Percentiles rank a stretch among this genome's conserved stretches.
phyloP scores from a whole-genome alignment of 2,797 vertebrate genomes.

The Intellagama lesueurii region DNA sequence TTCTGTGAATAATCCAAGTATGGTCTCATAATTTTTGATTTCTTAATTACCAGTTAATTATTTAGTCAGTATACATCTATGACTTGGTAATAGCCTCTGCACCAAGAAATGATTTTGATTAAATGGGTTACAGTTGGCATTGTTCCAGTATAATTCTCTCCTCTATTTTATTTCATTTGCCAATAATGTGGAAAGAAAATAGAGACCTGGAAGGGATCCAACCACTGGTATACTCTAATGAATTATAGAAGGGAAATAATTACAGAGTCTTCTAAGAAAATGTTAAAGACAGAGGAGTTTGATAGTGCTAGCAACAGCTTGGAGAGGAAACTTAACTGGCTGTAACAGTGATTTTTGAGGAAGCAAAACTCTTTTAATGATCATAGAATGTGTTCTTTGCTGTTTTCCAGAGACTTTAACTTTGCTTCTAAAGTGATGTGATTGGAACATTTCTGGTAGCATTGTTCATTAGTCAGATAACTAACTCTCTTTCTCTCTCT shows the following conservation, averaged over 20 bases:
- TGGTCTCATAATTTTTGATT: conserved; percentile 51
- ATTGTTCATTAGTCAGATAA: conserved; percentile 34
- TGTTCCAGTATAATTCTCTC: conserved; percentile 55
- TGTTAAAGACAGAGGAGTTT: conserved; percentile 6
- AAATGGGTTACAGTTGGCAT: conserved; percentile 56
- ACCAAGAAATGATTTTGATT: conserved; percentile 65
- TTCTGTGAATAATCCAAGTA: conserved; percentile 49
- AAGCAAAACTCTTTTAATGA: conserved; percentile 43
- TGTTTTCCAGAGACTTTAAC: conserved; percentile 46
- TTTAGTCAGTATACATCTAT: conserved; percentile 60
- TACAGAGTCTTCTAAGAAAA: conserved; percentile 31
- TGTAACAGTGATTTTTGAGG: conserved; percentile 31
- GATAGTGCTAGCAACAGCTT: conserved; percentile 25
- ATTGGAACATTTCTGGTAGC: conserved; percentile 13
- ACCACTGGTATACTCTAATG: conserved; percentile 39
- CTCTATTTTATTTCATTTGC: conserved; percentile 61
- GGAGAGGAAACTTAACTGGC: conserved; percentile 38
- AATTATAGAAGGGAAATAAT: conserved; percentile 49
- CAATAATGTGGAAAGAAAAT: conserved; percentile 62
- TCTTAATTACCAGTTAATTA: conserved; percentile 63
- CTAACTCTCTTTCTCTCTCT: not conserved
- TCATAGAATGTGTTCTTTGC: not conserved
- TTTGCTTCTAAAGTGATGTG: conserved; percentile 23
- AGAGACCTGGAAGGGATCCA: conserved; percentile 59
- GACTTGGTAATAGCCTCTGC: conserved; percentile 61